phyloP scores from a whole-genome alignment of 2,113 vertebrate species.

The Zeus faber region DNA sequence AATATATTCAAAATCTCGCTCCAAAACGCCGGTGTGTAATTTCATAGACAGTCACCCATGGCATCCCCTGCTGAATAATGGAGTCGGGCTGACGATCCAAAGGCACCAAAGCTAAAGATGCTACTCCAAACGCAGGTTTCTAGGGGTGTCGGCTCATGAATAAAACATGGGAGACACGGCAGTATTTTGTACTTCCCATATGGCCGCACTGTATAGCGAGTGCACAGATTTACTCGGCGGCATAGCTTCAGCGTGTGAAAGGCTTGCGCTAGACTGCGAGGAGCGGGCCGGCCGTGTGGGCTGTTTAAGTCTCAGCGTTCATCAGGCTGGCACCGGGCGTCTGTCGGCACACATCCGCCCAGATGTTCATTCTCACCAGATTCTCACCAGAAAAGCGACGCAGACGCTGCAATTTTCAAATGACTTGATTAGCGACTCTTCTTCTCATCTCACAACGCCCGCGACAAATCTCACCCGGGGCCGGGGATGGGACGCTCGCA shows the following conservation, averaged over 20 bases:
- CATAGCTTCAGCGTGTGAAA: slow-evolving; percentile 20
- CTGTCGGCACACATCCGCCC: slow-evolving; percentile 59
- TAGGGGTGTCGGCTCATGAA: background rate
- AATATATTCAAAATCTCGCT: slow-evolving; percentile 15
- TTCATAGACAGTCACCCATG: slow-evolving; percentile 10
- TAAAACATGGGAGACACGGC: slow-evolving; percentile 18
- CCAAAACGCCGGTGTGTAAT: slow-evolving; percentile 1
- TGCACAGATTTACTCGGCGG: slow-evolving; percentile 30
- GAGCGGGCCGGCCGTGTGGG: slow-evolving; percentile 29
- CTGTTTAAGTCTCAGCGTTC: slow-evolving; percentile 52
- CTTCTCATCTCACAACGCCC: slow-evolving; percentile 21
- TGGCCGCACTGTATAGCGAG: slow-evolving; percentile 27
- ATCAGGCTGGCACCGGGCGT: slow-evolving; percentile 45
- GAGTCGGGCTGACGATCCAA: slow-evolving; percentile 12
- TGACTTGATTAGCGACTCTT: slow-evolving; percentile 21
- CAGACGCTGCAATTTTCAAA: slow-evolving; percentile 21
- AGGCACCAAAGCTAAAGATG: background rate
- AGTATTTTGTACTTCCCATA: slow-evolving; percentile 27
- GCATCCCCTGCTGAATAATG: slow-evolving; percentile 6
- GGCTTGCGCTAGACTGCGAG: slow-evolving; percentile 9
- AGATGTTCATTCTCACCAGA: slow-evolving; percentile 54
- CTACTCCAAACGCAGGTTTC: slow-evolving; percentile 2
- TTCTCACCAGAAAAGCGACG: slow-evolving; percentile 16
- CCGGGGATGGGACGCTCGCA: slow-evolving; percentile 10
- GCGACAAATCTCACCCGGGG: slow-evolving; percentile 10